phyloP scores from a whole-genome alignment of 1,140 invertebrate genomes.

The Aricia agestis region DNA sequence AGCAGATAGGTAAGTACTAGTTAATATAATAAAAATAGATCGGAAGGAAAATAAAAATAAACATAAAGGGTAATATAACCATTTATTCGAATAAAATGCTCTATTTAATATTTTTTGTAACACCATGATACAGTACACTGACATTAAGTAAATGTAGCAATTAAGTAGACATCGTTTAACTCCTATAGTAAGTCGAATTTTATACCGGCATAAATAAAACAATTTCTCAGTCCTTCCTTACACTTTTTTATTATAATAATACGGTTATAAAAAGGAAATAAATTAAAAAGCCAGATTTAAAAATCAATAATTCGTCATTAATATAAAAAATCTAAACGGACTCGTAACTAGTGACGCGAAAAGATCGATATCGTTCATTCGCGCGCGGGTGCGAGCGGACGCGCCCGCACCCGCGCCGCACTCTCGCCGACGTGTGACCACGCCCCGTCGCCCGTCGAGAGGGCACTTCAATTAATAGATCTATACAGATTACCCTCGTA shows the following conservation, averaged over 20 bases:
- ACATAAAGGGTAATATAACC: conserved; percentile 66
- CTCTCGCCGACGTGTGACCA: neutral
- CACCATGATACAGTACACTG: conserved; percentile 69
- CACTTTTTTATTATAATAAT: conserved; percentile 72
- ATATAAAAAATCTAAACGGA: conserved; percentile 75
- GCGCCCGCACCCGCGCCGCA: conserved; percentile 22
- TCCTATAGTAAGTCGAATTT: conserved; percentile 41
- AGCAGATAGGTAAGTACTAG: too few species aligned
- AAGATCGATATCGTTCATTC: neutral
- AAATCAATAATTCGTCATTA: conserved; percentile 72
- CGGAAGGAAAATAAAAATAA: conserved; percentile 42
- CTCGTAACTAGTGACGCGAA: conserved; percentile 44
- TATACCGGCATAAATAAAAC: too few species aligned
- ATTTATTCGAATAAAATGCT: conserved; percentile 73
- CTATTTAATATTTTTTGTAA: conserved; percentile 70
- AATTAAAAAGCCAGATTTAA: conserved; percentile 72
- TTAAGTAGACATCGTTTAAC: conserved; percentile 56
- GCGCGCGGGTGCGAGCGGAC: neutral
- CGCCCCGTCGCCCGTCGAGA: neutral
- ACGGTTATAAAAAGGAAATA: conserved; percentile 74
- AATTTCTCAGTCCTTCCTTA: too few species aligned
- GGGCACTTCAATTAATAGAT: too few species aligned
- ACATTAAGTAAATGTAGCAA: conserved; percentile 58
- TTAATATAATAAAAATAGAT: too few species aligned
- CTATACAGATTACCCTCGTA: too few species aligned